Base-by-base conservation (phyloP, 1,140 invertebrate genomes). In the Patella vulgata region DNA sequence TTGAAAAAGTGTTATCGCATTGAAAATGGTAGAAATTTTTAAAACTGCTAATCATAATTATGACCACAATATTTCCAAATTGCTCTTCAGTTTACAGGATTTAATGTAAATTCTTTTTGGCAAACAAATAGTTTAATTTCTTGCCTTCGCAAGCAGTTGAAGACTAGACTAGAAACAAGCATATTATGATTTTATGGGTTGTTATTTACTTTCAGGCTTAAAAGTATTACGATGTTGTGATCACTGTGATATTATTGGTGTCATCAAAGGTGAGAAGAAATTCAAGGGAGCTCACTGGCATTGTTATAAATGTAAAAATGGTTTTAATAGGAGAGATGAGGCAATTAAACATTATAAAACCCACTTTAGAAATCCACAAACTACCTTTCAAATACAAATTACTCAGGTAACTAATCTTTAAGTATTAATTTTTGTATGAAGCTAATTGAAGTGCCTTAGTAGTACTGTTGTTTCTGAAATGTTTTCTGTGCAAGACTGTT, bases 251-350 rank as follows among this genome's bases (percentile, higher is more conserved):
- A 85, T 85, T 42, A 78, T 84, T 48, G 83, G 83, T 44, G 74
- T 82, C 6, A 85, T 85, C 52, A 85, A 85, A 68, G 83, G 82
- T 59, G 82, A 82, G 64, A 85, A 85, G 64, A 81, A 81, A 50
- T 84, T 85, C 65, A 84, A 84, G 66, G 81, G 83, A 65, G 82
- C 83, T 48, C 83, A 85, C 71, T 85, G 83, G 83, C 83, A 85
- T 61, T 85, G 83, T 65, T 85, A 84, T 61, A 77, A 78, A 44
- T 85, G 83, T 71, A 58, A 79, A 17, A 85, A 85, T 76, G 83
- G 83, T 2, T 85, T 85, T 65, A 83, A 83, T 57, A 65, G 83
- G 46, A 61, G 82, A 53, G 82, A 85, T 68, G 83, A 85, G 51
- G 83, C 83, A 9, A 78, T 84, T 40, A 85, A 85, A 72, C 83